phyloP scores from a whole-genome alignment of 2,888 invertebrate genomes.

The Ichneumon xanthorius region DNA sequence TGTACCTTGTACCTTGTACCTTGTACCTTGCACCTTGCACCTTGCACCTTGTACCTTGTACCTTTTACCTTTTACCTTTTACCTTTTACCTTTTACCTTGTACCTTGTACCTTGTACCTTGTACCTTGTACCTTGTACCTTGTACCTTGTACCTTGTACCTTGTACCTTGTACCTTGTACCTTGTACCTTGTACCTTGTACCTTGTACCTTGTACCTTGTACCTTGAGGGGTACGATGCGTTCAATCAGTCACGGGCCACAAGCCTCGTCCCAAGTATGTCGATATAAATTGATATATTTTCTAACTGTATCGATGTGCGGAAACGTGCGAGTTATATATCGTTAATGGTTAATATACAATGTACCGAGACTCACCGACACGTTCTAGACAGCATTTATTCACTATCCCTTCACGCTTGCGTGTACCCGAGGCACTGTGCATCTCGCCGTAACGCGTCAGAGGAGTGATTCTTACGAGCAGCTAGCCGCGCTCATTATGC shows the following conservation, averaged over 20 bases:
- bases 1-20: too few relatives aligned
- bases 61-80: too few relatives aligned
- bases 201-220: too few relatives aligned
- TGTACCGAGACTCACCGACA: constrained; percentile 7
- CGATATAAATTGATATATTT: constrained; percentile 56
- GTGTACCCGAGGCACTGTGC: constrained; percentile 44
- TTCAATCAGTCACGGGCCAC: constrained; percentile 62
- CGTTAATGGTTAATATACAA: constrained; percentile 26
- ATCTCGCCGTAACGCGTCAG: constrained; percentile 59
- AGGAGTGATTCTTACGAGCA: constrained; percentile 41
- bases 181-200: too few relatives aligned
- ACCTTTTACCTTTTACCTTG: too few relatives aligned
- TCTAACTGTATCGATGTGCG: constrained; percentile 12
- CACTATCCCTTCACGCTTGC: constrained; percentile 48
- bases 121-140: too few relatives aligned
- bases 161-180: too few relatives aligned
- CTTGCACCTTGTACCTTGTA: too few relatives aligned
- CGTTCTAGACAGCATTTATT: constrained; percentile 52
- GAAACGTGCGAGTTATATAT: constrained; percentile 27
- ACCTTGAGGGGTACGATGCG: constrained; percentile 5
- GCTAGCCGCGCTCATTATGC: constrained; percentile 51
- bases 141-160: too few relatives aligned
- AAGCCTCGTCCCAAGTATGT: constrained; percentile 40
- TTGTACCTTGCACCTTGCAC: too few relatives aligned
- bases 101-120: too few relatives aligned